Conservation (phyloP, 2,113 vertebrate species). For the Ceuthmochares aereus region DNA sequence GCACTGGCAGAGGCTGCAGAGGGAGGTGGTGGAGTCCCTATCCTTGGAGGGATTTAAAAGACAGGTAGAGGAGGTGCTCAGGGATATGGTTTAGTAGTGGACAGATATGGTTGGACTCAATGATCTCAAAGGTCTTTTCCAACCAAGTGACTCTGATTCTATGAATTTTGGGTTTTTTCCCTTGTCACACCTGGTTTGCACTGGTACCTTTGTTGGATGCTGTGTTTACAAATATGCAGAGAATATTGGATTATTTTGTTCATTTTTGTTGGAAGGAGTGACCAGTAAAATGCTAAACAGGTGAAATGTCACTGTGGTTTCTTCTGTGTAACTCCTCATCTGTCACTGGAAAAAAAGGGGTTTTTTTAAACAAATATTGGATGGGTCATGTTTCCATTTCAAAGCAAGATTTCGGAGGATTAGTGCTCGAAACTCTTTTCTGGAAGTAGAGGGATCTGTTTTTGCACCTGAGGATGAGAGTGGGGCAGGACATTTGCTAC, state of each 20-base stretch:
- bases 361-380: neutral
- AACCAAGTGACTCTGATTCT: too few relatives aligned
- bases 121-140: too few relatives aligned
- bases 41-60: too few relatives aligned
- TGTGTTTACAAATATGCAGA: neutral
- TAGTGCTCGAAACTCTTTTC: neutral
- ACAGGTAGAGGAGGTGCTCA: too few relatives aligned
- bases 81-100: too few relatives aligned
- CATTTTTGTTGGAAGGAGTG: neutral
- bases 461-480: neutral
- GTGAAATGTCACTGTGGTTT: neutral
- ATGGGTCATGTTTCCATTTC: neutral
- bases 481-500: neutral
- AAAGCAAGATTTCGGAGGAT: neutral
- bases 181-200: neutral
- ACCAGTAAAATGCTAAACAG: neutral
- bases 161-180: neutral
- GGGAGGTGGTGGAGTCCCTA: too few relatives aligned
- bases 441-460: neutral
- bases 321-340: neutral
- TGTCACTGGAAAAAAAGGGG: neutral
- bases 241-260: constrained; percentile 16
- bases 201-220: neutral
- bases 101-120: too few relatives aligned
- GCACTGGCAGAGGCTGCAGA: too few relatives aligned